Conservation (phyloP, 2,888 invertebrate species). For the Pristionchus maxplancki region DNA sequence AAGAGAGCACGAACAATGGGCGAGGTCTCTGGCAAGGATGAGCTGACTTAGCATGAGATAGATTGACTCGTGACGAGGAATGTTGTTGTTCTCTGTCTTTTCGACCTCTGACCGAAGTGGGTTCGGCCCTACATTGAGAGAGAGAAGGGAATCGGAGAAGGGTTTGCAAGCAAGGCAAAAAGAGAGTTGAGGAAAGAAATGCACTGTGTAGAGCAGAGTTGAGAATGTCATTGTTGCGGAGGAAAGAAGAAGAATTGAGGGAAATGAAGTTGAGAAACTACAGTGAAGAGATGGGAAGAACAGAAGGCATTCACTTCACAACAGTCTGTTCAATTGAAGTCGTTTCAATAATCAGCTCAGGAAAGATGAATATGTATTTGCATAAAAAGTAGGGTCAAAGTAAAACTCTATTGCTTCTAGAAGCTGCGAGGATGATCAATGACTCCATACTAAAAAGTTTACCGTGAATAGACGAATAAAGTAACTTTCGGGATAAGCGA, state of each 20-base stretch:
- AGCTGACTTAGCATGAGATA: background rate
- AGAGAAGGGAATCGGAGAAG: background rate
- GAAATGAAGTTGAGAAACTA: background rate
- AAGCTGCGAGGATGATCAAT: too few relatives aligned
- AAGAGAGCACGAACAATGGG: background rate
- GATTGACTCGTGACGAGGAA: background rate
- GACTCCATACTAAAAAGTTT: too few relatives aligned
- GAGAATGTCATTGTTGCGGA: background rate
- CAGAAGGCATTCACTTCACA: too few relatives aligned
- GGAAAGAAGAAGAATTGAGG: background rate
- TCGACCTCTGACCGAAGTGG: constrained; percentile 12
- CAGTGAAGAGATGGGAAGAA: background rate
- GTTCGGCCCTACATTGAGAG: background rate
- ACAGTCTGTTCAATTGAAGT: too few relatives aligned
- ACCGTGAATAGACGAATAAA: background rate
- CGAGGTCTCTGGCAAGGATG: background rate
- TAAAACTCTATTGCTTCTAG: too few relatives aligned
- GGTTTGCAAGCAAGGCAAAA: background rate
- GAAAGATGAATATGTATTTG: too few relatives aligned
- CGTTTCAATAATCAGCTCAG: too few relatives aligned
- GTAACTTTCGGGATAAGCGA: background rate
- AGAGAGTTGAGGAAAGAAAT: constrained; percentile 15
- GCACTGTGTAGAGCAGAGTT: constrained; percentile 17
- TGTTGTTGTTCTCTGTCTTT: background rate
- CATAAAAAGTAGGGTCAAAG: too few relatives aligned